These are phyloP conservation scores for Mythimna pallens DNA, from an alignment of 2,888 invertebrate species.

Conservation along the genomic window DNA sequence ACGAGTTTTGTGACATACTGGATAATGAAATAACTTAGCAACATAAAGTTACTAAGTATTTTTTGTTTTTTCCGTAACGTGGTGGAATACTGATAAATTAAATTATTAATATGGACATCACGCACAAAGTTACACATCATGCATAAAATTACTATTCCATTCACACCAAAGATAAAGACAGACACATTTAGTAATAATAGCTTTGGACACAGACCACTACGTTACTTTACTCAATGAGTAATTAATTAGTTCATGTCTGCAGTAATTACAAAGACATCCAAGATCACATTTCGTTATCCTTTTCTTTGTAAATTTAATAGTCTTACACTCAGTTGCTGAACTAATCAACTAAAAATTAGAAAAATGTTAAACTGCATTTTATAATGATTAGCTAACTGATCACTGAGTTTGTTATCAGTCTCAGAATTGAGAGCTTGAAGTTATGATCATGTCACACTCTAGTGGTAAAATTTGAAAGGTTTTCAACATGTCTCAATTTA, in stretches of 20 bases:
- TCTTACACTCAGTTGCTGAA: not conserved
- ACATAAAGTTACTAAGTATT: not conserved
- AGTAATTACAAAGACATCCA: slow-evolving; percentile 19
- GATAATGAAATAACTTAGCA: not conserved
- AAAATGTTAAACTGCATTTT: not conserved
- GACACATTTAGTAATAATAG: slow-evolving; percentile 33
- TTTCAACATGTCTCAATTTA: not conserved
- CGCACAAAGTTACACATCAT: slow-evolving; percentile 42
- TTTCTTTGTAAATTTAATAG: slow-evolving; percentile 16
- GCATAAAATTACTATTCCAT: slow-evolving; percentile 53
- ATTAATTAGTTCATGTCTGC: slow-evolving; percentile 51
- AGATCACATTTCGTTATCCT: slow-evolving; percentile 29
- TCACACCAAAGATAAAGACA: slow-evolving; percentile 24
- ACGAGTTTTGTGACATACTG: not conserved
- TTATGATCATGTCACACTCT: not conserved
- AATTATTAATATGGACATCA: slow-evolving; percentile 31
- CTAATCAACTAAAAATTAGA: not conserved
- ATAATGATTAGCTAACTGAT: not conserved
- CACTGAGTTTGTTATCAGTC: not conserved
- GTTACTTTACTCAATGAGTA: slow-evolving; percentile 37
- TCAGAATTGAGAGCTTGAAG: not conserved
- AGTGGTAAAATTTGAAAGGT: not conserved
- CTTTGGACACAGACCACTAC: slow-evolving; percentile 17
- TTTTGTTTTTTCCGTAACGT: not conserved
- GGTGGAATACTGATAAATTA: slow-evolving; percentile 4